A percentile compares a stretch with the other conserved stretches of the same genome.
These are phyloP conservation scores for Trileptium ribeirensis DNA, from an alignment of 2,888 invertebrate genomes.

Conservation along the genomic window DNA sequence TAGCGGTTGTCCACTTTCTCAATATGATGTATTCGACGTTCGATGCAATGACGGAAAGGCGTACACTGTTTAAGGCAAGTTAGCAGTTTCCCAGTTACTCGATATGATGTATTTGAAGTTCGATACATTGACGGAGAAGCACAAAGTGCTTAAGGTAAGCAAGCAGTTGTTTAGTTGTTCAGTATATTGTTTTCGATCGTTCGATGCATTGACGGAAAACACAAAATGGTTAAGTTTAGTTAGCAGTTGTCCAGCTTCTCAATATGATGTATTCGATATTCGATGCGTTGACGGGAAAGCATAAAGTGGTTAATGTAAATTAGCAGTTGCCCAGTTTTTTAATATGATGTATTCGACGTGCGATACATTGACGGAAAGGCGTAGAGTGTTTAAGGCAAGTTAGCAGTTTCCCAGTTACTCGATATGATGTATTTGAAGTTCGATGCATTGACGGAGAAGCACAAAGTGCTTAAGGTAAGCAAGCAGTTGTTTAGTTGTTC, in stretches of 20 bases:
- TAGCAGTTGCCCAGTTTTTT: slow-evolving; percentile 94
- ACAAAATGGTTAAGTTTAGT: too few species aligned
- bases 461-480: too few species aligned
- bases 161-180: too few species aligned
- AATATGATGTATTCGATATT: slow-evolving; percentile 75
- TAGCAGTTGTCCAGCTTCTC: slow-evolving; percentile 94
- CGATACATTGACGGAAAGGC: slow-evolving; percentile 82
- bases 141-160: slow-evolving; percentile 91
- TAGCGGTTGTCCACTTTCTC: slow-evolving; percentile 94
- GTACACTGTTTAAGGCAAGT: slow-evolving; percentile 90
- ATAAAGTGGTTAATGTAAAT: slow-evolving; percentile 86
- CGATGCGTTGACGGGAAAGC: slow-evolving; percentile 82
- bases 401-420: too few species aligned
- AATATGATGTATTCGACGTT: slow-evolving; percentile 75
- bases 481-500: slow-evolving; percentile 94
- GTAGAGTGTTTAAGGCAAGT: slow-evolving; percentile 82
- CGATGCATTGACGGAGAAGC: too few species aligned
- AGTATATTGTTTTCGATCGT: too few species aligned
- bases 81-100: slow-evolving; percentile 94
- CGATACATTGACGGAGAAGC: slow-evolving; percentile 82
- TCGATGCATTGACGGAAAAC: too few species aligned
- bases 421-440: too few species aligned
- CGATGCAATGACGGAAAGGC: slow-evolving; percentile 82
- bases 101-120: slow-evolving; percentile 75
- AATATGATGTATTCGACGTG: slow-evolving; percentile 75